Percentiles rank a stretch among this genome's conserved stretches.
phyloP scores from a whole-genome alignment of 2,797 vertebrate genomes.

The Peromyscus melanophrys region DNA sequence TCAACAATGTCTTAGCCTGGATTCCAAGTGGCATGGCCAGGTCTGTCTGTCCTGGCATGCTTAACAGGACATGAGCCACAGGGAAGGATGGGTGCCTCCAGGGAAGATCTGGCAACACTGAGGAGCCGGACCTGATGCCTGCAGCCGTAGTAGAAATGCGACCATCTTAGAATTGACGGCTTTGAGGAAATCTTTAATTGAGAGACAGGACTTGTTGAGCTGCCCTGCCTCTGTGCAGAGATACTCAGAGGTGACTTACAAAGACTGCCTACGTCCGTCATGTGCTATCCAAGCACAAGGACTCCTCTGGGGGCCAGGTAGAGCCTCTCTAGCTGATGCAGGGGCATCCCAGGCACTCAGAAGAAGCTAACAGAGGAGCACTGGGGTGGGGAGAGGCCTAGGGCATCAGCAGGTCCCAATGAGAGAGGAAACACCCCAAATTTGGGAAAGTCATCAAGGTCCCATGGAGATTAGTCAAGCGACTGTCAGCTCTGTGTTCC shows the following conservation, averaged over 20 bases:
- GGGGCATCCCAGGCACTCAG: accelerated
- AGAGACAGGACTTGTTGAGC: background rate
- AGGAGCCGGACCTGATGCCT: background rate
- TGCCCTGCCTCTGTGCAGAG: background rate
- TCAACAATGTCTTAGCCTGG: background rate
- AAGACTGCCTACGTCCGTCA: background rate
- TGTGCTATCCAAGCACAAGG: background rate
- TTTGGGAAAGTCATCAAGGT: background rate
- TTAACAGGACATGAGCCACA: background rate
- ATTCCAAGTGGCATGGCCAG: background rate
- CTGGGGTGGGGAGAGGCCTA: background rate
- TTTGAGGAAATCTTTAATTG: background rate
- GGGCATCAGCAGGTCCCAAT: background rate
- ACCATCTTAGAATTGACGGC: background rate
- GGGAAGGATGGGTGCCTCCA: background rate
- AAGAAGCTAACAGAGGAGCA: background rate
- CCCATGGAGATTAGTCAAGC: background rate
- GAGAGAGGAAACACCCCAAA: background rate
- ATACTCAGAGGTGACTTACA: background rate
- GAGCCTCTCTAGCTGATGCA: background rate
- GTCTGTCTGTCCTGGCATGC: background rate
- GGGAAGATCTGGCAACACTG: background rate
- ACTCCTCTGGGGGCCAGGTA: background rate
- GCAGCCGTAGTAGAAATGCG: background rate
- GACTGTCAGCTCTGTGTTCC: background rate